A percentile compares a stretch with the other conserved stretches of the same genome.
Conservation (phyloP, 2,113 vertebrate genomes). For the Melanerpes aurifrons region DNA sequence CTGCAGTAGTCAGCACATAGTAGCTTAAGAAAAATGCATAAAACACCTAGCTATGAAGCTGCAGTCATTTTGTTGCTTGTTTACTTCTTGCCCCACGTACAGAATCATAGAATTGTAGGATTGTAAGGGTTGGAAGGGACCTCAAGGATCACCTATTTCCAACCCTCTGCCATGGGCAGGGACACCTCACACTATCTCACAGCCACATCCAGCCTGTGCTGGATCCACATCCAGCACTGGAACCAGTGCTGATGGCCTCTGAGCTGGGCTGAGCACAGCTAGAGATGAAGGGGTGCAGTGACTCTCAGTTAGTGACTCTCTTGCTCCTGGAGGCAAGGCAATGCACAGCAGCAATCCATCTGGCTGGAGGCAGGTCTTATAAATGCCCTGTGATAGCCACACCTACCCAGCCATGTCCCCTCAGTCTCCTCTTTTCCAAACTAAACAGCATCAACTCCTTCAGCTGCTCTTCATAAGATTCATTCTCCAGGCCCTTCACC, state of each 20-base stretch:
- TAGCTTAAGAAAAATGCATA: neutral
- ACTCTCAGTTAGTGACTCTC: accelerated
- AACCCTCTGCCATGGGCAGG: too few species aligned
- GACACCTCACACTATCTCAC: too few species aligned
- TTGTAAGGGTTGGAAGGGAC: too few species aligned
- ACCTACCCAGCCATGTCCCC: accelerated
- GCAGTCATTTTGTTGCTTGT: neutral
- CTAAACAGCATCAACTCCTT: too few species aligned
- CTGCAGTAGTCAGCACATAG: neutral
- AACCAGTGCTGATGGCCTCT: neutral
- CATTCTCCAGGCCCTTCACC: too few species aligned
- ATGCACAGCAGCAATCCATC: neutral
- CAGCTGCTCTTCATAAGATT: too few species aligned
- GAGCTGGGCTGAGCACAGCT: neutral
- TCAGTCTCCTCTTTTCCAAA: too few species aligned
- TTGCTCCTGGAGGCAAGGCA: neutral
- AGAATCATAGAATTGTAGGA: neutral
- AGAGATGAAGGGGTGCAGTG: accelerated
- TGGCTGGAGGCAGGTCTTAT: neutral
- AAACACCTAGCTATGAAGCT: neutral
- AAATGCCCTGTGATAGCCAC: neutral
- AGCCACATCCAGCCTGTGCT: too few species aligned
- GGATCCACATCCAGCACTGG: too few species aligned
- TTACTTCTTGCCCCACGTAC: neutral
- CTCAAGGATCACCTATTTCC: too few species aligned